Base-by-base conservation (phyloP, 2,797 vertebrate genomes). In the Catostomus latipinnis region DNA sequence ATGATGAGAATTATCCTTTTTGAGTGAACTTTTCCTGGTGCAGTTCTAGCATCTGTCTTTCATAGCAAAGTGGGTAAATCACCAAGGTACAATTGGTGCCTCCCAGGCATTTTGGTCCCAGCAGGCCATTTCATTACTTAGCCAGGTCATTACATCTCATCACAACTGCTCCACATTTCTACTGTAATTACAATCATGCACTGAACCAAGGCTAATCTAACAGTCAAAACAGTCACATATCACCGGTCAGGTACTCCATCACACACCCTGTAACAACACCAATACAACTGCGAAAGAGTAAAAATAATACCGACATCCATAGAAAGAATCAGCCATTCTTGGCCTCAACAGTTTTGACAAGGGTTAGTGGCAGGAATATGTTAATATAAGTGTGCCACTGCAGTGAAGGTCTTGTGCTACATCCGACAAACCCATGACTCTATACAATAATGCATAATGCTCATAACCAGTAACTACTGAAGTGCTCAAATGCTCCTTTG, bases 131-230 rank as follows among this genome's bases (percentile, higher is more conserved):
- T 71, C 58, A 77, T 69, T 61, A 69, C 56, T 6, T 8, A 12
- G 66, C 75, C 66, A 60, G 76, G 52, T 43, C 60, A 57, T 71
- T 76, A 48, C 4, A 0, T 54, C 60, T n/a, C 50, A 81, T 77
- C 53, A 72, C 8, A 60, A 60, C 22, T 60, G 54, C 43, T 73
- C 14, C 34, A 66, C 46, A 72, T 77, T 53, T 73, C 68, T 14
- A 58, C 74, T 54, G 74, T 46, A 53, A 82, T 72, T 54, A 73
- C 22, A 58, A 18, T 43, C 22, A 46, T 18, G n/a, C 18, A 52
- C 57, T 77, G 74, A 82, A 61, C 52, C 73, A 52, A 60, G 16
- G 34, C 54, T 71, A 53, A 72, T 66, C 46, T 46, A 50, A 67
- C 53, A 72, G 53, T 46, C 16, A 46, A 45, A 65, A 45, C 62